phyloP scores from a whole-genome alignment of 2,113 vertebrate species.

The Tachycineta bicolor region DNA sequence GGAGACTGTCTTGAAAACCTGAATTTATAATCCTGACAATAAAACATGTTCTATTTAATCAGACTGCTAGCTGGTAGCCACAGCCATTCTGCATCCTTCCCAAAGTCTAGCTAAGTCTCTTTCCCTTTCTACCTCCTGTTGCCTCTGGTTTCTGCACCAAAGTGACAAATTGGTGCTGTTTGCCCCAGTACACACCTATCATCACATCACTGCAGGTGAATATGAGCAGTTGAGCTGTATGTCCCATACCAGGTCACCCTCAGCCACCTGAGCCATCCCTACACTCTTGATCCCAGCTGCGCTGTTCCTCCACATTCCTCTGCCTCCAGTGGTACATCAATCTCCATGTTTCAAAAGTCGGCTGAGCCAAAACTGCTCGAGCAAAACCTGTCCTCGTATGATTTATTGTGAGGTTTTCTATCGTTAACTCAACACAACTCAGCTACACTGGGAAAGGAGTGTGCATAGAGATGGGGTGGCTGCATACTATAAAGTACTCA shows the following conservation, averaged over 20 bases:
- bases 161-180: background rate
- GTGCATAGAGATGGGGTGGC: background rate
- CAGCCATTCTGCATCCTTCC: background rate
- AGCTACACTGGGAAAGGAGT: background rate
- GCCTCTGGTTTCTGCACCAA: background rate
- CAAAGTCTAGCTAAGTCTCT: background rate
- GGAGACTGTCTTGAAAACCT: background rate
- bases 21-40: background rate
- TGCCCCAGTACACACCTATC: background rate
- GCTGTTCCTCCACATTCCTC: background rate
- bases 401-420: background rate
- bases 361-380: background rate
- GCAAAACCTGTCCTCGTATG: background rate
- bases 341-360: background rate
- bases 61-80: background rate
- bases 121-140: background rate
- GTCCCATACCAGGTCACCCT: background rate
- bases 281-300: background rate
- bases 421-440: background rate
- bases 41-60: background rate
- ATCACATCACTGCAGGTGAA: background rate
- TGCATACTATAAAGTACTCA: background rate
- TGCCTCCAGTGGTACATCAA: background rate
- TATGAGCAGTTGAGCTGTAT: background rate
- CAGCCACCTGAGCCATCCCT: fast-evolving